Evolutionary conservation across 2,888 invertebrate genomes (phyloP), one percentile per base, ranked within the genome.

Genomic region (Holacanthella duospinosa): DNA sequence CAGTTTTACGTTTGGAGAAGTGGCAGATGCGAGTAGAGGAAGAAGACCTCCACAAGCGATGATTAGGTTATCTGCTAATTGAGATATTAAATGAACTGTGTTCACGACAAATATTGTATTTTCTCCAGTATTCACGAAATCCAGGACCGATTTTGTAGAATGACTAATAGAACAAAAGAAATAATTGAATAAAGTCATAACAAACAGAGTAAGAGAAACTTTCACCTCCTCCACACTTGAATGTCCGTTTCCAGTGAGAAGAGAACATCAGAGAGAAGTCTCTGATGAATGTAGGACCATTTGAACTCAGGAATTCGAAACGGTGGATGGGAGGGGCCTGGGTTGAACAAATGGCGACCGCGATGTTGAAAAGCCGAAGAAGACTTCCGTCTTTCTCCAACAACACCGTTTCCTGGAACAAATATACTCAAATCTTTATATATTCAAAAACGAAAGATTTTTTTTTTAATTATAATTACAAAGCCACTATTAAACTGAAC

Each of bases 71-170:
- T 99, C 99, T 0, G 96, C 93, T 71, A 99, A 81, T 80, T 99
- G 99, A 19, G 97, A 97, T 77, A 99, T 95, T 76, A 99, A 83
- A 80, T 99, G 99, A 57, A 99, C 96, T 2, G 97, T 95, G 79
- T 99, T 99, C 68, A 97, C 95, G 64, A 99, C 97, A 79, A 99
- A 99, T 74, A 99, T 93, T 27, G 94, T 94, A 79, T 97, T 96
- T 79, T 97, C 97, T 76, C 92, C 89, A 79, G 93, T 92, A 80
- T 97, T 97, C 71, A 97, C 96, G 80, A 95, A 94, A 80, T 97
- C 96, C 75, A 97, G 84, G 71, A 97, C 93, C 43, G 93, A 93
- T 78, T 95, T 95, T 6, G 93, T 94, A 1, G 93, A 93, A 77
- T 95, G 94, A 77, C 93, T 94, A 76, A 29, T n/a, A 6, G 6